Evolutionary conservation across 1,140 invertebrate genomes (phyloP), one percentile per base, ranked within the genome.

Genomic region (Charaxes varanes): DNA sequence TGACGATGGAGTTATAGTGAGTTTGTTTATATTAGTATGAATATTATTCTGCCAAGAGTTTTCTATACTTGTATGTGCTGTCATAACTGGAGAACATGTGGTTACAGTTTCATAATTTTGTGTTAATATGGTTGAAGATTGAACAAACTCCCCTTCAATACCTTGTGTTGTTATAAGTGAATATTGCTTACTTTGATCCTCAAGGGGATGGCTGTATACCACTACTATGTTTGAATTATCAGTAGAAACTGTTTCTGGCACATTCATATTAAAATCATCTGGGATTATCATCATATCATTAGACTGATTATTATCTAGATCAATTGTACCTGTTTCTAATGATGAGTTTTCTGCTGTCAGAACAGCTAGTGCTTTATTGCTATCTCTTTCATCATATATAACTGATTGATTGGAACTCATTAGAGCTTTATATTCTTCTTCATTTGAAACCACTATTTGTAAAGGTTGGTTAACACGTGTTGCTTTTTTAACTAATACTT

Each of bases 201-300:
- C 83, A 14, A 87, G 72, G 17, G 84, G 81, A 62, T 88, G 87
- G 60, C 86, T 87, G 36, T 88, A 88, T n/a, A 88, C 80, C 16
- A 88, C 87, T 12, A 88, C 87, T 59, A 88, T 87, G 50, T 88
- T 88, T 3, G 86, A 85, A 64, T 87, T 87, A 32, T 87, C 80
- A 18, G 64, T 45, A 17, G 73, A 44, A 21, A 85, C 73, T 7
- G 72, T 47, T 52, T 81, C 70, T 30, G 73, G 50, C 16, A 80
- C 79, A 70, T 70, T 82, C 16, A 85, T 58, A 34, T 72, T 65
- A 52, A 70, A 85, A 38, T 79, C 61, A 32, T 81, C 64, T 53
- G 62, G 78, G 32, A 82, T 76, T 22, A 85, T 72, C 68, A 85
- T 78, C 78, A 85, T 83, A 28, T 81, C 66, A 69, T 62, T 78